Evolutionary conservation across 2,888 invertebrate genomes (phyloP), one percentile per base, ranked within the genome.

Genomic region (Mesoligia furuncula): DNA sequence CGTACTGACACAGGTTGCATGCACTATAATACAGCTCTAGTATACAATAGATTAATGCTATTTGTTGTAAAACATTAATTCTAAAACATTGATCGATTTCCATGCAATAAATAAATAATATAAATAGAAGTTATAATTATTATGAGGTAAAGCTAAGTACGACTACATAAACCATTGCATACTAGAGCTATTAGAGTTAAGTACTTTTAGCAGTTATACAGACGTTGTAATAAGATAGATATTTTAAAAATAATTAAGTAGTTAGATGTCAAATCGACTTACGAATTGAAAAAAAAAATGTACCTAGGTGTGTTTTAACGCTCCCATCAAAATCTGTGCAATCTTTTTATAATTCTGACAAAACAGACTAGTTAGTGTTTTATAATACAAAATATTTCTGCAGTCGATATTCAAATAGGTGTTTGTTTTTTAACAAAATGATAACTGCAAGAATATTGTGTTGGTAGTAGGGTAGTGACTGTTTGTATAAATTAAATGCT

Each of bases 151-250:
- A 48, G 45, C 36, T n/a, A 54, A 54, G 45, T 61, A 70, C 20
- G 5, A 42, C 17, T 83, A 5, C 54, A 72, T 65, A 64, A 62
- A 69, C 39, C 31, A 70, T 86, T 86, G 84, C 24, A 69, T 78
- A 86, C 84, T 84, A 75, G 84, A 86, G 86, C 84, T 72, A 84
- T 73, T 84, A 80, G 73, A 76, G 27, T 64, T 73, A 86, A 42
- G 59, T 75, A 75, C 72, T 70, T 84, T 74, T 86, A 85, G 74
- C 76, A 70, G 80, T 61, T 76, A 74, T 51, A 80, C 85, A 77
- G 81, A 79, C 71, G 73, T 79, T 84, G 84, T 84, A 84, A 66
- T 84, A 86, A 72, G 61, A 75, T 85, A 75, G 72, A 77, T 82
- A 84, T 74, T 78, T 79, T 13, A 45, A 73, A 73, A 79, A 75